phyloP scores from a whole-genome alignment of 2,888 invertebrate species.

The Dynastes tityus region DNA sequence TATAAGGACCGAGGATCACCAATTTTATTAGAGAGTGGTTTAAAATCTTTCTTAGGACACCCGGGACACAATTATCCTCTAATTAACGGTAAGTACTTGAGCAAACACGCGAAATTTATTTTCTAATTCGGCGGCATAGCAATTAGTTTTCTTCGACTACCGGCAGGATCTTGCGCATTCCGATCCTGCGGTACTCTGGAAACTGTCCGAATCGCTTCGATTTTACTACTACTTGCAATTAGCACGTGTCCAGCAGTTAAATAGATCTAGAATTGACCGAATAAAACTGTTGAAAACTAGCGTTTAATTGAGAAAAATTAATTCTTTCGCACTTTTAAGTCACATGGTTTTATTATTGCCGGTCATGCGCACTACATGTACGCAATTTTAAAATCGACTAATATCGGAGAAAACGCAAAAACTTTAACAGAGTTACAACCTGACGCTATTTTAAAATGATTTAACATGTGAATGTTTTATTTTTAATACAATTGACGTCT shows the following conservation, averaged over 20 bases:
- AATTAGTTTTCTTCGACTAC: conserved; percentile 40
- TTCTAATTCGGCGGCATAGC: conserved; percentile 39
- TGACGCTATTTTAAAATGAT: conserved; percentile 58
- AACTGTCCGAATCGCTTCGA: conserved; percentile 22
- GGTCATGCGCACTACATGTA: conserved; percentile 55
- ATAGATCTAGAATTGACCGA: conserved; percentile 29
- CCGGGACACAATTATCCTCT: conserved; percentile 87
- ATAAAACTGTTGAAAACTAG: conserved; percentile 23
- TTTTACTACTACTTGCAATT: conserved; percentile 5
- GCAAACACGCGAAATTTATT: conserved; percentile 11
- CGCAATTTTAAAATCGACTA: conserved; percentile 49
- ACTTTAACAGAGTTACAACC: conserved; percentile 51
- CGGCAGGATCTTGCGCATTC: conserved; percentile 54
- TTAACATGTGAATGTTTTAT: conserved; percentile 65
- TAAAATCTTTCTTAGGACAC: conserved; percentile 88
- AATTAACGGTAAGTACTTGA: conserved; percentile 78
- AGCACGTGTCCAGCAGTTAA: neutral
- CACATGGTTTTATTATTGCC: conserved; percentile 59
- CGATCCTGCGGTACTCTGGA: conserved; percentile 46
- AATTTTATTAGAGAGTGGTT: conserved; percentile 90
- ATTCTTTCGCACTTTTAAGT: conserved; percentile 54
- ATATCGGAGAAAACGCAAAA: conserved; percentile 45
- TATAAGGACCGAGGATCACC: conserved; percentile 90
- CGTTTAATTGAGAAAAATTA: conserved; percentile 52
- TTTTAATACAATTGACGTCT: conserved; percentile 64